Evolutionary conservation across 2,797 vertebrate species (phyloP).

Genomic region (Siniperca undulata): DNA sequence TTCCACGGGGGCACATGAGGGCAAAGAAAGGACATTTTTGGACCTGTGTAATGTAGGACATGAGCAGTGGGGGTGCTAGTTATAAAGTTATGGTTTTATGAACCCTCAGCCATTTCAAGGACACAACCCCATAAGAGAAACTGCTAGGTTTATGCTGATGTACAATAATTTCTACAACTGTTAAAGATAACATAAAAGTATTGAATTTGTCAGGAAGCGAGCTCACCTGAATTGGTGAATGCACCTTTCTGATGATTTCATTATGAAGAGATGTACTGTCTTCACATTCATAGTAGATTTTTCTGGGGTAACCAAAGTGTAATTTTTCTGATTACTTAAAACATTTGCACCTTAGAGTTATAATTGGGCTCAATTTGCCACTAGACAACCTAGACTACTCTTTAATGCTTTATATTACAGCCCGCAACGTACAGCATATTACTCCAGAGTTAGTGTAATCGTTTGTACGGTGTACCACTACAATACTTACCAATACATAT

Average conservation of each 20-base stretch:
- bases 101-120: constrained; percentile 43
- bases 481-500: too few species aligned
- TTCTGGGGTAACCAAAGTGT: not conserved
- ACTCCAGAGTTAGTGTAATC: too few species aligned
- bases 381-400: constrained; percentile 31
- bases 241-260: not conserved
- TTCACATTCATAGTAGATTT: constrained; percentile 6
- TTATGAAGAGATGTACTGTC: not conserved
- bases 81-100: constrained; percentile 49
- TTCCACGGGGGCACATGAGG: constrained; percentile 51
- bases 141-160: constrained; percentile 20
- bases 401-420: too few species aligned
- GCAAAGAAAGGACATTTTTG: constrained; percentile 62
- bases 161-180: not conserved
- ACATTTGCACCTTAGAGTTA: constrained; percentile 24
- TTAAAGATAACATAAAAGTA: not conserved
- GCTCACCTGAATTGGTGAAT: constrained; percentile 8
- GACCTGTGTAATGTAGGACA: constrained; percentile 31
- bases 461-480: too few species aligned
- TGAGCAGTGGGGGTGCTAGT: constrained; percentile 11
- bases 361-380: constrained; percentile 34
- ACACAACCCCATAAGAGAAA: constrained; percentile 7
- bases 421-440: too few species aligned
- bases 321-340: constrained; percentile 41
- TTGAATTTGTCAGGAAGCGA: constrained; percentile 11